These are phyloP conservation scores for Siniperca scherzeri DNA, from an alignment of 2,797 vertebrate genomes.

Conservation along the genomic window DNA sequence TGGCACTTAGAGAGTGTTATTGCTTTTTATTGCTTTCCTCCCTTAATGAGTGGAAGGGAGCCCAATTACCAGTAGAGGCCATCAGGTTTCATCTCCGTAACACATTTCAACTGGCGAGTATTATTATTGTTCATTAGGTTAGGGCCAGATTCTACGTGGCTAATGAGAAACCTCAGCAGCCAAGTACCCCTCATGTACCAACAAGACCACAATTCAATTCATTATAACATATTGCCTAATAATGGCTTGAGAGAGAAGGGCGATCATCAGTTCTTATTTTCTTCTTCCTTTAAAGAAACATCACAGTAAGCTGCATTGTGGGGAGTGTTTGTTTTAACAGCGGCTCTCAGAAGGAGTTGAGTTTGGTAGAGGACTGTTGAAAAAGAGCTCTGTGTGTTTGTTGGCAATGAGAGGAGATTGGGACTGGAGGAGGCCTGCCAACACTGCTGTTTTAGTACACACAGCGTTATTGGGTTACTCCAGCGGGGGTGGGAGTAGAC, in stretches of 20 bases:
- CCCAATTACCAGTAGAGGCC: slow-evolving; percentile 78
- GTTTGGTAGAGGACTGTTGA: slow-evolving; percentile 68
- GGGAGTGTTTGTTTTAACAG: slow-evolving; percentile 78
- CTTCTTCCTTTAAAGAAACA: slow-evolving; percentile 55
- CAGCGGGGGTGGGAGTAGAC: slow-evolving; percentile 74
- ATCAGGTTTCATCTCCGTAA: slow-evolving; percentile 76
- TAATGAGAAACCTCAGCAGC: slow-evolving; percentile 82
- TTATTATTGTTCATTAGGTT: slow-evolving; percentile 87
- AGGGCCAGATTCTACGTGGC: slow-evolving; percentile 69
- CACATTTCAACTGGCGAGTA: slow-evolving; percentile 75
- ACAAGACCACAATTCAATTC: slow-evolving; percentile 82
- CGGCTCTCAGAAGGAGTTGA: slow-evolving; percentile 66
- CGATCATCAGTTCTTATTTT: slow-evolving; percentile 65
- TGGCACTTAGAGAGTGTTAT: slow-evolving; percentile 78
- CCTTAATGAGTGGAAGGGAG: slow-evolving; percentile 80
- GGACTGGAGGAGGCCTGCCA: slow-evolving; percentile 79
- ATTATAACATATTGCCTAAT: slow-evolving; percentile 81
- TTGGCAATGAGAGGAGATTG: slow-evolving; percentile 77
- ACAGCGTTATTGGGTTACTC: slow-evolving; percentile 87
- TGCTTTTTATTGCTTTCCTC: slow-evolving; percentile 78
- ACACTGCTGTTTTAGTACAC: slow-evolving; percentile 88
- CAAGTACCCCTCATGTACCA: slow-evolving; percentile 71
- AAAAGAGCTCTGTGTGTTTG: slow-evolving; percentile 82
- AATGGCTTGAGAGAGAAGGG: slow-evolving; percentile 73
- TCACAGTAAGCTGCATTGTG: slow-evolving; percentile 49